phyloP scores from a whole-genome alignment of 2,888 invertebrate genomes.

The Flexamia atlantica region DNA sequence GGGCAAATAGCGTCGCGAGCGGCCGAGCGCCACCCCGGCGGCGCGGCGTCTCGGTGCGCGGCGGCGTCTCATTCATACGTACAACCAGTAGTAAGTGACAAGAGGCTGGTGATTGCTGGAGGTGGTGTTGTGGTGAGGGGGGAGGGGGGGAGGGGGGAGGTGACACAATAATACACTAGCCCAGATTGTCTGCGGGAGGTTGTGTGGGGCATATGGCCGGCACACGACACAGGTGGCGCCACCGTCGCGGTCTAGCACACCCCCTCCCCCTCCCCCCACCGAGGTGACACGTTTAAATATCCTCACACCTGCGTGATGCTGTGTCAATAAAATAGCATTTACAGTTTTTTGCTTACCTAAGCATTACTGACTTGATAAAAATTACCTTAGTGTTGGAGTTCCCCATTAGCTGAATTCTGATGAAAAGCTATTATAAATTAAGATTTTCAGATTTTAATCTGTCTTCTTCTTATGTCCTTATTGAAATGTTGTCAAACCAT shows the following conservation, averaged over 20 bases:
- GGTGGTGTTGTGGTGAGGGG: not conserved
- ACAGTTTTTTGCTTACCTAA: too few species aligned
- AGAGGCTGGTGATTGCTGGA: not conserved
- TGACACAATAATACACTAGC: conserved; percentile 28
- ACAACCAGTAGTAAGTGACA: not conserved
- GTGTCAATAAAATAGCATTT: not conserved
- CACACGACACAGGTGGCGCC: conserved; percentile 13
- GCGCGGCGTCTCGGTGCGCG: not conserved
- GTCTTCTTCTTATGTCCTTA: too few species aligned
- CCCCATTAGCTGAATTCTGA: too few species aligned
- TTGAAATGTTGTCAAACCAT: too few species aligned
- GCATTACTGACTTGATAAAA: too few species aligned
- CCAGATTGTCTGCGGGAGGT: not conserved
- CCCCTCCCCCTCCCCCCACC: not conserved
- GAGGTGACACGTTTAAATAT: conserved; percentile 9
- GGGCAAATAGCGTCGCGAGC: too few species aligned
- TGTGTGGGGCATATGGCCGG: not conserved
- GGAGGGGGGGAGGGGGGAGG: not conserved
- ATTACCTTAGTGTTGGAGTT: too few species aligned
- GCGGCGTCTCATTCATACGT: not conserved
- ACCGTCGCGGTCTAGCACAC: not conserved
- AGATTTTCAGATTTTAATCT: too few species aligned
- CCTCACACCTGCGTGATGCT: not conserved
- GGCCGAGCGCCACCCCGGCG: too few species aligned
- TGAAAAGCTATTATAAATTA: too few species aligned